Evolutionary conservation across 2,888 invertebrate genomes (phyloP).

Genomic region (Pristionchus mayeri): DNA sequence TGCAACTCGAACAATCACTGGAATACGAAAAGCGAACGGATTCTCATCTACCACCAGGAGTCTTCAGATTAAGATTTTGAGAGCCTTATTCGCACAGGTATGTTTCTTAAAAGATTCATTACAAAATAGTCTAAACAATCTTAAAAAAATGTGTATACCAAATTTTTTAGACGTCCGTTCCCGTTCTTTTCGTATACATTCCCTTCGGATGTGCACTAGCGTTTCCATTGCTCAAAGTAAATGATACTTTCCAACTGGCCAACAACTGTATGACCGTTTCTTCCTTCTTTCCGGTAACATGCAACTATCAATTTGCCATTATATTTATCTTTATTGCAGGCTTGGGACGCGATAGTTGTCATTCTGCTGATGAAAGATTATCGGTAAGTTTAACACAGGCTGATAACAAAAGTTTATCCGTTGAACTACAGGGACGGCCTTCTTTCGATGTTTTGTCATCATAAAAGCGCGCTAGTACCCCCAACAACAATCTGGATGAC

Average conservation of each 20-base stretch:
- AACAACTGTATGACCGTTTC: no score
- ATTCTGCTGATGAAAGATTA: slow-evolving; percentile 15
- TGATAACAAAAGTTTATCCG: no score
- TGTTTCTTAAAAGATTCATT: no score
- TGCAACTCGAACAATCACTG: neutral
- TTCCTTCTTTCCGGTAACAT: neutral
- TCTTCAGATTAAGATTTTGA: slow-evolving; percentile 5
- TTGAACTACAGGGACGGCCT: no score
- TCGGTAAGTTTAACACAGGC: no score
- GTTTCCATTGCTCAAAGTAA: neutral
- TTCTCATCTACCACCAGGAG: neutral
- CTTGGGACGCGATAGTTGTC: slow-evolving; percentile 27
- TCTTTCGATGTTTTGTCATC: no score
- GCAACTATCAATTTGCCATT: no score
- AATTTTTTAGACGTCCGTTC: neutral
- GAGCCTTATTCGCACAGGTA: slow-evolving; percentile 4
- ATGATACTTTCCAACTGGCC: no score
- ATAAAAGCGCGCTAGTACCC: no score
- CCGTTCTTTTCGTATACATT: neutral
- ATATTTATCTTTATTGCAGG: no score
- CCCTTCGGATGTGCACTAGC: neutral
- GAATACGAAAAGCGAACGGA: neutral
- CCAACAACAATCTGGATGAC: no score
- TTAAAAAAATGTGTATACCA: neutral
- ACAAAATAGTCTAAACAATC: no score